Base-by-base conservation (phyloP, 2,113 vertebrate genomes). In the Otolemur garnettii region DNA sequence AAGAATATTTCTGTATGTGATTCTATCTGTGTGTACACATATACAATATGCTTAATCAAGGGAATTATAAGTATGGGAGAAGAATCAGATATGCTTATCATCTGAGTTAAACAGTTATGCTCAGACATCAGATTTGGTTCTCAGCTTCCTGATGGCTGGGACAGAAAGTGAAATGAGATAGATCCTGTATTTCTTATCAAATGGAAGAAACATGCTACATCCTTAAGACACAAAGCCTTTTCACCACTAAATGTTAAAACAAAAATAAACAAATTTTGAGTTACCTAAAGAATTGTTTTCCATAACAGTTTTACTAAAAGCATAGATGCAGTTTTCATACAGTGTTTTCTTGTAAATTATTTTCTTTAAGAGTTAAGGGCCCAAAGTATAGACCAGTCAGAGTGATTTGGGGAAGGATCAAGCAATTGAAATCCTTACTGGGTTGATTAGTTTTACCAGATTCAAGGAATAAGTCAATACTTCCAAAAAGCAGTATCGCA, bases 321-420 rank as follows among this genome's bases (percentile, higher is more conserved):
- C 60, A 2, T 71, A 81, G 74, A 57, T 72, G 19, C 5, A 86
- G 17, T 75, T 95, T 96, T 93, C 35, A 77, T 84, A 45, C 74
- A 82, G 18, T 93, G 26, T 93, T 95, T 82, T 90, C 84, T 90
- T 26, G 59, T 83, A 38, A 87, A 30, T 71, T 22, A 7, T 95
- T 53, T 74, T 94, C n/a, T 81, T 77, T 71, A 87, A 81, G 38
- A 80, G 35, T 55, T 93, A 9, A 33, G 2, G 19, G 42, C 68
- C 19, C 62, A 89, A 33, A 86, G n/a, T 79, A 64, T 1, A 84
- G 74, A 12, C 53, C 42, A 90, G 17, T 93, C 53, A 68, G 85
- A 95, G 80, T 83, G 21, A 91, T 78, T 86, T 94, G 60, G 86
- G 35, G 50, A 90, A 94, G 66, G 30, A 93, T 33, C 59, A 93